These are phyloP conservation scores for Labroides dimidiatus DNA, from an alignment of 2,797 vertebrate genomes.

Conservation along the genomic window DNA sequence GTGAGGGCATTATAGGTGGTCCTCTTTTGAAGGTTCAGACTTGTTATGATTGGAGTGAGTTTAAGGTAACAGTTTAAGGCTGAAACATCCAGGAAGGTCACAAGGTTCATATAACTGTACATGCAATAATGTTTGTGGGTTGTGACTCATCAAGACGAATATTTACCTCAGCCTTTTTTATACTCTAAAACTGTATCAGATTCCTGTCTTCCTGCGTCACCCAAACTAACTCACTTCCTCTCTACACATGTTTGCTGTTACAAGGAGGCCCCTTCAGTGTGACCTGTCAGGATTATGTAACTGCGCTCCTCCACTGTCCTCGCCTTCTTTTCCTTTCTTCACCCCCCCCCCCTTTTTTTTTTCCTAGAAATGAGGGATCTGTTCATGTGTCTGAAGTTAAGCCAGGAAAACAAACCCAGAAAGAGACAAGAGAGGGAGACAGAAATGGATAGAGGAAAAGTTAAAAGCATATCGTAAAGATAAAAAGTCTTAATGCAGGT, in stretches of 20 bases:
- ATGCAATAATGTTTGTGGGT: neutral
- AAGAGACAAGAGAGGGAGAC: constrained; percentile 15
- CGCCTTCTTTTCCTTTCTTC: constrained; percentile 27
- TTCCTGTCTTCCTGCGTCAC: constrained; percentile 9
- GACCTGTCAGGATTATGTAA: constrained; percentile 53
- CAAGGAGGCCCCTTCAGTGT: constrained; percentile 3
- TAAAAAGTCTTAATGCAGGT: neutral
- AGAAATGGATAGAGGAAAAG: neutral
- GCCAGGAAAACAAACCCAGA: constrained; percentile 1
- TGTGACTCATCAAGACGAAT: neutral
- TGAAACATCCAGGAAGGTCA: neutral
- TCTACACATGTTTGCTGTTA: constrained; percentile 17
- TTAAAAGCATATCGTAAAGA: constrained; percentile 3
- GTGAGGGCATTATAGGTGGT: neutral
- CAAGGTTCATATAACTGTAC: neutral
- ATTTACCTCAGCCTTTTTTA: neutral
- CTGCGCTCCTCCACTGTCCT: constrained; percentile 16
- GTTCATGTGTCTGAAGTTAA: constrained; percentile 26
- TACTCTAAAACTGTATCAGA: neutral
- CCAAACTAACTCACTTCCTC: neutral
- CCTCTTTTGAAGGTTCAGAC: neutral
- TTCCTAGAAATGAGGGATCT: constrained; percentile 56
- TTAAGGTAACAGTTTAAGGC: neutral
- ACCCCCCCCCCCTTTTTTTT: constrained; percentile 32
- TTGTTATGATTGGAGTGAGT: neutral